These are phyloP conservation scores for Oryzias javanicus DNA, from an alignment of 2,113 vertebrate genomes.

Conservation along the genomic window DNA sequence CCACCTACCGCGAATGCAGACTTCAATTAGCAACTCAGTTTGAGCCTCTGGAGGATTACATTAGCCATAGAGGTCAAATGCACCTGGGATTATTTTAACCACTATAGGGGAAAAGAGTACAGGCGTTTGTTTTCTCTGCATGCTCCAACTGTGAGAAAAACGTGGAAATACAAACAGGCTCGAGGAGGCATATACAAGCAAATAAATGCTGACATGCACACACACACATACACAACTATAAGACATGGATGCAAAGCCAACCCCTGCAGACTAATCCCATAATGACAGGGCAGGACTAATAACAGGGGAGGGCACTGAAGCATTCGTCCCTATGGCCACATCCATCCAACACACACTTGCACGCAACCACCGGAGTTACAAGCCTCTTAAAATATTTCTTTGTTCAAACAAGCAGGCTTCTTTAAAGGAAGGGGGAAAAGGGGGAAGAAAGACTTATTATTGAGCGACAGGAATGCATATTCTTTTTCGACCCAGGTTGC, in stretches of 20 bases:
- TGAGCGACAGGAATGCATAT: constrained; percentile 59
- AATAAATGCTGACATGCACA: constrained; percentile 31
- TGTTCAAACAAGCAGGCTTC: constrained; percentile 71
- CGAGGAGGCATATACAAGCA: constrained; percentile 35
- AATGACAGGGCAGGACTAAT: constrained; percentile 80
- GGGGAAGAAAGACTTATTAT: constrained; percentile 56
- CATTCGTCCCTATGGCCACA: constrained; percentile 58
- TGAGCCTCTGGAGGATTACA: constrained; percentile 41
- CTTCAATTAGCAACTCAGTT: constrained; percentile 57
- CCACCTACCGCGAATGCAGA: constrained; percentile 33
- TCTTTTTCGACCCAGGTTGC: constrained; percentile 37
- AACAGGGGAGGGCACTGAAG: constrained; percentile 74
- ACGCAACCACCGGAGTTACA: constrained; percentile 49
- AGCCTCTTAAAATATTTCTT: constrained; percentile 73
- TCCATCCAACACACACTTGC: constrained; percentile 23
- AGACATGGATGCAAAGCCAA: constrained; percentile 49
- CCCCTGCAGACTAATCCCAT: constrained; percentile 72
- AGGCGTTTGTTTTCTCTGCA: constrained; percentile 48
- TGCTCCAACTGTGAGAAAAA: constrained; percentile 48
- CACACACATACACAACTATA: constrained; percentile 17
- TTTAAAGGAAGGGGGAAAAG: constrained; percentile 53
- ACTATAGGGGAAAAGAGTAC: constrained; percentile 12
- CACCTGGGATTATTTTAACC: constrained; percentile 57
- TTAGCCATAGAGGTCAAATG: constrained; percentile 54
- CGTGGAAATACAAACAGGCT: constrained; percentile 51